phyloP scores from a whole-genome alignment of 2,888 invertebrate species.

The Acanthosoma haemorrhoidale region DNA sequence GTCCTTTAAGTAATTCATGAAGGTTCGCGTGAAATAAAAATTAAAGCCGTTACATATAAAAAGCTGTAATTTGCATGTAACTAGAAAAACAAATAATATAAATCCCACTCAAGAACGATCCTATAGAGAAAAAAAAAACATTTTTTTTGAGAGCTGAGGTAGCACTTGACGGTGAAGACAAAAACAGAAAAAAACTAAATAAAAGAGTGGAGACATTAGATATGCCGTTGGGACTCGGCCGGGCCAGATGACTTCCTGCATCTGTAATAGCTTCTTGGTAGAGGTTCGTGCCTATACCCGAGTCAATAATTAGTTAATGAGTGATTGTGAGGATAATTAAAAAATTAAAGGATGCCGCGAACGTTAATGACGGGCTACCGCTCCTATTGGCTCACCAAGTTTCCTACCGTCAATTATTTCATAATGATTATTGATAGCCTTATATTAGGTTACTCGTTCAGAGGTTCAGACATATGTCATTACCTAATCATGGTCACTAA shows the following conservation, averaged over 20 bases:
- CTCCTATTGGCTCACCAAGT: not conserved
- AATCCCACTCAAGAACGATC: not conserved
- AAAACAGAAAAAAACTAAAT: not conserved
- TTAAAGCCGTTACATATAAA: not conserved
- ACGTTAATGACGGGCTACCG: not conserved
- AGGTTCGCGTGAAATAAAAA: not conserved
- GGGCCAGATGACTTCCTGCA: not conserved
- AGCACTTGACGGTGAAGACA: not conserved
- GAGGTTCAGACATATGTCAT: no score
- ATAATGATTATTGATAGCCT: not conserved
- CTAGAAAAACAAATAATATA: not conserved
- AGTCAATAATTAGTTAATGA: conserved; percentile 1
- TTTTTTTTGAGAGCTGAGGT: no score
- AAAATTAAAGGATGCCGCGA: not conserved
- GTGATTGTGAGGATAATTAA: not conserved
- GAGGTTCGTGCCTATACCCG: not conserved
- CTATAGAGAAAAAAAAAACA: not conserved
- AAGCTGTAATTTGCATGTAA: not conserved
- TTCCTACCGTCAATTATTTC: not conserved
- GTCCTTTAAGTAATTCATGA: no score
- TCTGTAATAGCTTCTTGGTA: not conserved
- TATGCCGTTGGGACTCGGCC: not conserved
- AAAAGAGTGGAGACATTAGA: not conserved
- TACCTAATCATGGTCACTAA: no score
- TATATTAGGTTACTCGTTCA: not conserved